These are phyloP conservation scores for Hybos culiciformis DNA, from an alignment of 2,888 invertebrate genomes.

Conservation along the genomic window DNA sequence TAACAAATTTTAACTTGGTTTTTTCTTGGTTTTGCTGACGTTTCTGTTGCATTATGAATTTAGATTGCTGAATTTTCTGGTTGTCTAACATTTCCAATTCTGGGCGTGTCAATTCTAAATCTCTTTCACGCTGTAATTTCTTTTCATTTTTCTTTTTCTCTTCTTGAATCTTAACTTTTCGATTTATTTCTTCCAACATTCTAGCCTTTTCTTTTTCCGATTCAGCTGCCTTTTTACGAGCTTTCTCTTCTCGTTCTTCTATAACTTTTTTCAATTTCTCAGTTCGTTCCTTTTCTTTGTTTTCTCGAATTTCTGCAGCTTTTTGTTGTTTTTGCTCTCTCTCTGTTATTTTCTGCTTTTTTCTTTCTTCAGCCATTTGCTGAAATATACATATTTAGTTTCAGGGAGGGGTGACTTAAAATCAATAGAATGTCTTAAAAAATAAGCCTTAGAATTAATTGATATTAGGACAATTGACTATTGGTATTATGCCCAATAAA, in stretches of 20 bases:
- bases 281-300: constrained; percentile 30
- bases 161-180: constrained; percentile 25
- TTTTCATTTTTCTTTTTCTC: constrained; percentile 19
- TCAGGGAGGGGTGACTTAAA: neutral
- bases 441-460: neutral
- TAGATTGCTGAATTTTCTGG: constrained; percentile 21
- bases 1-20: constrained; percentile 16
- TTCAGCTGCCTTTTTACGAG: constrained; percentile 25
- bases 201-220: constrained; percentile 26
- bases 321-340: constrained; percentile 31
- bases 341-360: constrained; percentile 27
- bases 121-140: constrained; percentile 15
- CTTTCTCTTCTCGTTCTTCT: constrained; percentile 32
- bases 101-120: constrained; percentile 18
- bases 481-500: no score
- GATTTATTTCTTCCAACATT: constrained; percentile 29
- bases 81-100: constrained; percentile 26
- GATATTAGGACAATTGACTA: neutral
- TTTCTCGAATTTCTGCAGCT: constrained; percentile 30
- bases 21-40: constrained; percentile 22
- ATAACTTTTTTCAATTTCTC: constrained; percentile 28
- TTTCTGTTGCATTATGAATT: constrained; percentile 10
- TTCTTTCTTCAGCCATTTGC: constrained; percentile 29
- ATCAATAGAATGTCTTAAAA: no score
- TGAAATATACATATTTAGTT: neutral